Evolutionary conservation across 2,797 vertebrate species (phyloP).

Genomic region (Gymnothorax reevesii): DNA sequence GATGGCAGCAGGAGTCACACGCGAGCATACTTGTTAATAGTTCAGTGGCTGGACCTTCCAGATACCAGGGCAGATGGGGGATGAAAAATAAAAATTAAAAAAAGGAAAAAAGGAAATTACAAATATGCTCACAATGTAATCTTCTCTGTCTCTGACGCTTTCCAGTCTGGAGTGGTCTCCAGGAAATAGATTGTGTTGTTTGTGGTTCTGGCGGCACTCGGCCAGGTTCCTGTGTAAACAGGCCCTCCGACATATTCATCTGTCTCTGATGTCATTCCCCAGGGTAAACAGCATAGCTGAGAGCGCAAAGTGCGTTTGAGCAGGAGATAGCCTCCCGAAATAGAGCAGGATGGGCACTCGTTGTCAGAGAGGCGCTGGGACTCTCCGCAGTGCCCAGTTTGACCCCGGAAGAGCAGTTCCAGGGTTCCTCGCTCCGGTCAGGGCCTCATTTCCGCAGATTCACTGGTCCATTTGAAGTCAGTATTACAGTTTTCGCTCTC

Average conservation of each 20-base stretch:
- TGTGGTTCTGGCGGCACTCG: not conserved
- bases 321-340: slow-evolving; percentile 9
- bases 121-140: not conserved
- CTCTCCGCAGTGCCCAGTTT: not conserved
- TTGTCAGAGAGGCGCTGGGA: not conserved
- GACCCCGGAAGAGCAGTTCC: not conserved
- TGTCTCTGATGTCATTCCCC: not conserved
- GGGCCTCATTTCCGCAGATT: not conserved
- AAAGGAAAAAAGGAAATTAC: not conserved
- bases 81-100: not conserved
- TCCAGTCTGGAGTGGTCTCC: not conserved
- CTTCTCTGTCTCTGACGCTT: not conserved
- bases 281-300: slow-evolving; percentile 8
- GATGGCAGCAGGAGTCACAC: no score
- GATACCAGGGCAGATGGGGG: no score
- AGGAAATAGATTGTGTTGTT: not conserved
- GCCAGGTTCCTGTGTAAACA: not conserved
- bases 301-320: not conserved
- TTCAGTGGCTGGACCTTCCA: no score
- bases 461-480: not conserved
- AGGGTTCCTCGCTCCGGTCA: not conserved
- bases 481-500: not conserved
- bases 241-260: not conserved
- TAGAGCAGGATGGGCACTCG: not conserved
- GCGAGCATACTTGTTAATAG: no score